Evolutionary conservation across 2,113 vertebrate genomes (phyloP).

Genomic region (Nothoprocta perdicaria): DNA sequence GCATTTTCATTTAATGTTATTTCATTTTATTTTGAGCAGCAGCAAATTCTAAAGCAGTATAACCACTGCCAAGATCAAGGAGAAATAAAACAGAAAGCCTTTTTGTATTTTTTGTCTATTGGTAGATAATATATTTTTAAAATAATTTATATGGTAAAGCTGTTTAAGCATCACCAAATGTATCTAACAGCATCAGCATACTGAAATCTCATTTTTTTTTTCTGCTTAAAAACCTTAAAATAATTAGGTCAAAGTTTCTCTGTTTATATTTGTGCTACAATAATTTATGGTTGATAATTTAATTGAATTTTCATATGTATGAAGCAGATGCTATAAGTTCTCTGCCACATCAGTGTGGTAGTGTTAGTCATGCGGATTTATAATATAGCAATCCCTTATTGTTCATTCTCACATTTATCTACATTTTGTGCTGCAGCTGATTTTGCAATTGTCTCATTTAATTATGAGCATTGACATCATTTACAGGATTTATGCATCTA

Average conservation of each 20-base stretch:
- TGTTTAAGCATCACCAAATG: conserved; percentile 24
- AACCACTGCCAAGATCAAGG: not conserved
- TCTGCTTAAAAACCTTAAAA: conserved; percentile 61
- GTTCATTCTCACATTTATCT: conserved; percentile 64
- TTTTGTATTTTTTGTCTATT: not conserved
- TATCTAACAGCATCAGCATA: conserved; percentile 5
- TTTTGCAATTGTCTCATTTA: conserved; percentile 70
- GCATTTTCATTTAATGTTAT: not conserved
- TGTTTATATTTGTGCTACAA: conserved; percentile 66
- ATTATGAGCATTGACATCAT: conserved; percentile 67
- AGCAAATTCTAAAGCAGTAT: not conserved
- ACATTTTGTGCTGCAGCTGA: conserved; percentile 56
- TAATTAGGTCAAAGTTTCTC: conserved; percentile 70
- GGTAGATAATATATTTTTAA: not conserved
- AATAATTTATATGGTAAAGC: not conserved
- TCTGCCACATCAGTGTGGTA: conserved; percentile 46
- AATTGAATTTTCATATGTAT: conserved; percentile 79
- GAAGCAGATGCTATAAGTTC: conserved; percentile 72
- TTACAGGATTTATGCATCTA: conserved; percentile 68
- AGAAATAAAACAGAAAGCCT: not conserved
- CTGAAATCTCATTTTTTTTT: conserved; percentile 56
- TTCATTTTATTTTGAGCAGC: not conserved
- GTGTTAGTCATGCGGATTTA: conserved; percentile 71
- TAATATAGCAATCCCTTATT: conserved; percentile 37
- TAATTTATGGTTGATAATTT: conserved; percentile 72